These are phyloP conservation scores for Branchellion lobata DNA, from an alignment of 2,888 invertebrate genomes.

Conservation along the genomic window DNA sequence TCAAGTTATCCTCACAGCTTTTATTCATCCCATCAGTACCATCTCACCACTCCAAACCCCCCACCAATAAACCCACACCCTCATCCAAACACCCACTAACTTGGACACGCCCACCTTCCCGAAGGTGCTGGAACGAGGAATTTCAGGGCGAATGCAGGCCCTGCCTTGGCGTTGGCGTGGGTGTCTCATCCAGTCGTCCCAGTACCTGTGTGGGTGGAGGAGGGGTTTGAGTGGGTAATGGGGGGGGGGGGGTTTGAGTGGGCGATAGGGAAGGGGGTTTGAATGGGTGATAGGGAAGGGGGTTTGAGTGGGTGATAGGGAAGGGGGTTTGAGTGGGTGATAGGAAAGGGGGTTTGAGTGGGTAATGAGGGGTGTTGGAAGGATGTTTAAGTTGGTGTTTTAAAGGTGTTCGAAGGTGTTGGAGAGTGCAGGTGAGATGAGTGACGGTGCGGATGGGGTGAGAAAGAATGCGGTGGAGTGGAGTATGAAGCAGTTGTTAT, in stretches of 20 bases:
- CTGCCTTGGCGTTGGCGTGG: constrained; percentile 83
- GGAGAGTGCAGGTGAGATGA: too few relatives aligned
- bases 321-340: neutral
- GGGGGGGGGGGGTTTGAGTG: too few relatives aligned
- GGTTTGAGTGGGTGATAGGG: neutral
- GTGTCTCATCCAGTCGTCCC: constrained; percentile 98
- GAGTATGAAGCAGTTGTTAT: too few relatives aligned
- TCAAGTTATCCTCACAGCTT: too few relatives aligned
- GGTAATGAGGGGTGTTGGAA: neutral
- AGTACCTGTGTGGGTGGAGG: constrained; percentile 71
- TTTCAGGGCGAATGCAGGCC: constrained; percentile 92
- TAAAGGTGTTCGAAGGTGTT: too few relatives aligned
- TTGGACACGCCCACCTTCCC: constrained; percentile 84
- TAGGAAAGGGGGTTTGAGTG: neutral
- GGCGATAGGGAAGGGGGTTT: too few relatives aligned
- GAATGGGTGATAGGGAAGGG: neutral
- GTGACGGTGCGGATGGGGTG: too few relatives aligned
- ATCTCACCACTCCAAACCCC: too few relatives aligned
- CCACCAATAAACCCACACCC: too few relatives aligned
- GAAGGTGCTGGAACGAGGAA: constrained; percentile 91
- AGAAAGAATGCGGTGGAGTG: too few relatives aligned
- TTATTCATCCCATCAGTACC: too few relatives aligned
- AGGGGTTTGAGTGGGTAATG: neutral
- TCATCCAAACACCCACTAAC: constrained; percentile 59
- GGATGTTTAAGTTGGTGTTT: too few relatives aligned